These are phyloP conservation scores for Drosophila fuyamai DNA, from an alignment of 1,140 invertebrate genomes.

Conservation along the genomic window DNA sequence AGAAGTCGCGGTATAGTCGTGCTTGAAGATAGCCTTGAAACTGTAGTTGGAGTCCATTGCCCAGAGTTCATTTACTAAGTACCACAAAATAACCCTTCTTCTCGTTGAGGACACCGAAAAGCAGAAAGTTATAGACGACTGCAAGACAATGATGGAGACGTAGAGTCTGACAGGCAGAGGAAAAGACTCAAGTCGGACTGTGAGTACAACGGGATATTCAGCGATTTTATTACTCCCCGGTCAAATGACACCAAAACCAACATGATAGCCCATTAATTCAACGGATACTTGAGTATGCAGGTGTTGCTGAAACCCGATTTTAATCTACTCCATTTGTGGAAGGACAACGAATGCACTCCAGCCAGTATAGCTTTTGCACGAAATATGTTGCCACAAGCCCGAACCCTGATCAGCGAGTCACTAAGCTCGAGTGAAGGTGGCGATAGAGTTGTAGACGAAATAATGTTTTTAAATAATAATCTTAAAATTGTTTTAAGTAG, in stretches of 20 bases:
- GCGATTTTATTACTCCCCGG: slow-evolving; percentile 1
- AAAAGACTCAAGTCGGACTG: background rate
- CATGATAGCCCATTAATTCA: background rate
- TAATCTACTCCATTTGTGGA: background rate
- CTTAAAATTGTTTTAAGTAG: background rate
- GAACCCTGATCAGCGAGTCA: background rate
- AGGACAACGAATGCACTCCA: slow-evolving; percentile 4
- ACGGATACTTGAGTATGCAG: background rate
- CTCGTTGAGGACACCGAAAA: background rate
- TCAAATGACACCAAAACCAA: slow-evolving; percentile 1
- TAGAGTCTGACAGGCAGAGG: background rate
- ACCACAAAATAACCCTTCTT: background rate
- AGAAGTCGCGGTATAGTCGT: background rate
- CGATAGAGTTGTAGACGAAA: background rate
- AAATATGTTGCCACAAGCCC: background rate
- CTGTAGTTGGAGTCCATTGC: background rate
- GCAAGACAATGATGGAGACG: background rate
- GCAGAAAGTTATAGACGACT: background rate
- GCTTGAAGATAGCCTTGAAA: background rate
- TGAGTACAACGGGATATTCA: slow-evolving; percentile 1
- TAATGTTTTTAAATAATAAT: slow-evolving; percentile 7
- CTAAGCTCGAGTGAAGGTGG: no score
- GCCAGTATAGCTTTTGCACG: background rate
- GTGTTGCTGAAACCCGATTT: background rate
- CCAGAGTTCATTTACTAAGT: background rate